Percentiles rank a stretch among this genome's conserved stretches.
phyloP scores from a whole-genome alignment of 1,140 invertebrate species.

The Drosophila subobscura region DNA sequence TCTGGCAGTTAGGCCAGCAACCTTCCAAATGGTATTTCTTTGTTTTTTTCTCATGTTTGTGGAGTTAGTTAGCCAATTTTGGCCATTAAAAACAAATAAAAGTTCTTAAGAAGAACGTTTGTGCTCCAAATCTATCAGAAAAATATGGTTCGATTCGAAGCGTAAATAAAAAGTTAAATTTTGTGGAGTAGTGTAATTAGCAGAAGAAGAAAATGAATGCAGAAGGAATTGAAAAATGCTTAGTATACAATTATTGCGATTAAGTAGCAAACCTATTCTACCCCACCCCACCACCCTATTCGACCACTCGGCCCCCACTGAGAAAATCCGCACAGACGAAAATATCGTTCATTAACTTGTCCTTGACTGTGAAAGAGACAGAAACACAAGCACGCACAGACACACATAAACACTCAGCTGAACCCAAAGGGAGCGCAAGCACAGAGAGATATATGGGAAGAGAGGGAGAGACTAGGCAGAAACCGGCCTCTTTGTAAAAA shows the following conservation, averaged over 20 bases:
- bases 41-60: no score
- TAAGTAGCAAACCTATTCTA: conserved; percentile 13
- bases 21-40: no score
- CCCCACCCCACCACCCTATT: conserved; percentile 2
- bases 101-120: no score
- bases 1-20: no score
- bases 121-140: no score
- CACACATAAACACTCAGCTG: conserved; percentile 16
- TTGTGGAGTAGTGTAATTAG: no score
- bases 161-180: no score
- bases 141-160: no score
- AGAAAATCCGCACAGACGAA: conserved; percentile 51
- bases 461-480: conserved; percentile 16
- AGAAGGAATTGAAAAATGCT: background rate
- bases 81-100: no score
- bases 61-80: no score
- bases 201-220: no score
- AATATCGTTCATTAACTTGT: conserved; percentile 78
- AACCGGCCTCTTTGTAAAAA: conserved; percentile 63
- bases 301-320: background rate
- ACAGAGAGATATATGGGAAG: conserved; percentile 28
- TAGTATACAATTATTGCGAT: conserved; percentile 12
- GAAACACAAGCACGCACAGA: conserved; percentile 29
- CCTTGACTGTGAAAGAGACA: conserved; percentile 73
- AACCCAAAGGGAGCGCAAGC: conserved; percentile 20